Conservation (phyloP, 2,797 vertebrate species). For the Pangasius sanitwongsei region DNA sequence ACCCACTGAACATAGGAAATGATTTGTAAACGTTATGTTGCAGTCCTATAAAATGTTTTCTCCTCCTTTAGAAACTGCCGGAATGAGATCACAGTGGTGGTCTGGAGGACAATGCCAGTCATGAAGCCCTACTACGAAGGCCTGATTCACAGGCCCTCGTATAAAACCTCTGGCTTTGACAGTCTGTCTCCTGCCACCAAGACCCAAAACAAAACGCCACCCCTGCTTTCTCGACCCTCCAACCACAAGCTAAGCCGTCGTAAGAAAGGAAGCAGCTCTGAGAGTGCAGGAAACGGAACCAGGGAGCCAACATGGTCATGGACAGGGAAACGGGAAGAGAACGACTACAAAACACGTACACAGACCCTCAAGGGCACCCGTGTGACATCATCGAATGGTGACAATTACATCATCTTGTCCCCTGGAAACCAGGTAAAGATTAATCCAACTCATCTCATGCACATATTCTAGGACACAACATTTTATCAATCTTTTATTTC, state of each 20-base stretch:
- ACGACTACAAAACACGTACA: constrained; percentile 59
- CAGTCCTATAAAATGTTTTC: background rate
- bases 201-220: constrained; percentile 75
- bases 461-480: background rate
- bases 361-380: constrained; percentile 73
- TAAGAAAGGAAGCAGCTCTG: constrained; percentile 66
- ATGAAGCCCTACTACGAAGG: constrained; percentile 77
- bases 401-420: constrained; percentile 92
- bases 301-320: constrained; percentile 52
- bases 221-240: constrained; percentile 66
- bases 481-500: background rate
- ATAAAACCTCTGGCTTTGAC: constrained; percentile 74
- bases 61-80: constrained; percentile 79
- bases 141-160: constrained; percentile 75
- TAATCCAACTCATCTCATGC: background rate
- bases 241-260: constrained; percentile 78
- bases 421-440: constrained; percentile 84
- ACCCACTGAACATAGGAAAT: background rate
- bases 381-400: constrained; percentile 79
- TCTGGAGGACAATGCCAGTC: constrained; percentile 86
- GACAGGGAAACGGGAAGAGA: constrained; percentile 63
- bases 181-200: constrained; percentile 73
- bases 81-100: constrained; percentile 83
- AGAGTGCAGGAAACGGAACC: constrained; percentile 61
- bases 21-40: background rate